Percentiles rank a stretch among this genome's conserved stretches.
Evolutionary conservation across 2,113 vertebrate species (phyloP).

Genomic region (Eulemur rufifrons): DNA sequence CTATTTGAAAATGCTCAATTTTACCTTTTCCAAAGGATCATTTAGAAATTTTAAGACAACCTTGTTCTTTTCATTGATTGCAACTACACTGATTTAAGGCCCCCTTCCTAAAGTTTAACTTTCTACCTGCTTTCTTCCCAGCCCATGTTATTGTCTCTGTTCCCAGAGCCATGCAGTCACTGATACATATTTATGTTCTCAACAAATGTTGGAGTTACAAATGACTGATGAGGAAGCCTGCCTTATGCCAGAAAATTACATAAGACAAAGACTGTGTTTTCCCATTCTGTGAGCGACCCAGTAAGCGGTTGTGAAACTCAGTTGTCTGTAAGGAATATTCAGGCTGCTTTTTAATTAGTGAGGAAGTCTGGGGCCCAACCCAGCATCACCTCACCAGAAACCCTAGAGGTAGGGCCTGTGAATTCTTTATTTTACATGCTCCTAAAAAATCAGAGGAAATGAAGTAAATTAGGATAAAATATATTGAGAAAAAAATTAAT

Average conservation of each 20-base stretch:
- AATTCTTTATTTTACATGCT: not conserved
- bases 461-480: not conserved
- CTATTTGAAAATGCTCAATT: not conserved
- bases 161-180: not conserved
- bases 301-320: not conserved
- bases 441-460: not conserved
- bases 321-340: not conserved
- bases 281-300: not conserved
- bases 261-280: not conserved
- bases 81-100: not conserved
- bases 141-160: not conserved
- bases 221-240: not conserved
- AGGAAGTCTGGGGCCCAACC: not conserved
- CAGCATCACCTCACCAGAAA: not conserved
- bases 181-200: not conserved
- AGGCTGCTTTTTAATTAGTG: not conserved
- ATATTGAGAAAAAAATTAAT: not conserved
- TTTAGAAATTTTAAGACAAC: not conserved
- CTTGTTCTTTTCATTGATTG: not conserved
- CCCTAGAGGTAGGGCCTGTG: not conserved
- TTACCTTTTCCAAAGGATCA: not conserved
- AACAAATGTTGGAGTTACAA: not conserved
- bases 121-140: not conserved
- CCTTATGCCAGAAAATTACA: not conserved
- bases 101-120: not conserved